phyloP scores from a whole-genome alignment of 2,113 vertebrate genomes.

The Piaya cayana region DNA sequence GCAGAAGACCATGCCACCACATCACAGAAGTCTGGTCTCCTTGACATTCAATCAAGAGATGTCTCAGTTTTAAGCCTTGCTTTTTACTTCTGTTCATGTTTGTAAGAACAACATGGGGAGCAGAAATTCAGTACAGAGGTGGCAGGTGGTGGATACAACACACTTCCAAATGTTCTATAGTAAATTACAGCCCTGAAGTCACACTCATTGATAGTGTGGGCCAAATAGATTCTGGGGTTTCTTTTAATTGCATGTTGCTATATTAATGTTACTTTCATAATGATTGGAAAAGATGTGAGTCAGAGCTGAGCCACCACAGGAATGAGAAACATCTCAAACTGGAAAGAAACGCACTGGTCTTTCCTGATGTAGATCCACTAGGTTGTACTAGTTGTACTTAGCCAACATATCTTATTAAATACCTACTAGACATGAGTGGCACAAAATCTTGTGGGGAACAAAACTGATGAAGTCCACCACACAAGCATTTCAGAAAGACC shows the following conservation, averaged over 20 bases:
- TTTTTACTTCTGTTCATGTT: not conserved
- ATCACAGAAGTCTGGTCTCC: not conserved
- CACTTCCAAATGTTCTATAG: not conserved
- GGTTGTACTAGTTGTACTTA: not conserved
- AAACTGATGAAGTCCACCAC: rapidly evolving
- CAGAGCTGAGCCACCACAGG: slow-evolving; percentile 10
- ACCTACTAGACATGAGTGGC: not conserved
- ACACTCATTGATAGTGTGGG: not conserved
- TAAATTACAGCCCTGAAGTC: slow-evolving; percentile 23
- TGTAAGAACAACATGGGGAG: not conserved
- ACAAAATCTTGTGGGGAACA: not conserved
- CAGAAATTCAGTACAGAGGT: not conserved
- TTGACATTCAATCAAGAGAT: not conserved
- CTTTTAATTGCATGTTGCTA: slow-evolving; percentile 37
- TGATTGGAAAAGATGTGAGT: slow-evolving; percentile 27
- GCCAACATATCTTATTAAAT: not conserved
- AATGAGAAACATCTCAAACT: slow-evolving; percentile 16
- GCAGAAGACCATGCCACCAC: not conserved
- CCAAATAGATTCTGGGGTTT: not conserved
- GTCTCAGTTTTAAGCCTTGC: not conserved
- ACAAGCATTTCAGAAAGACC: not conserved
- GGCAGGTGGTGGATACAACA: not conserved
- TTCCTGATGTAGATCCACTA: not conserved
- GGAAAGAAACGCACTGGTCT: not conserved
- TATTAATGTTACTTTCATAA: not conserved